Evolutionary conservation across 2,113 vertebrate species (phyloP).

Genomic region (Coryphaenoides rupestris): DNA sequence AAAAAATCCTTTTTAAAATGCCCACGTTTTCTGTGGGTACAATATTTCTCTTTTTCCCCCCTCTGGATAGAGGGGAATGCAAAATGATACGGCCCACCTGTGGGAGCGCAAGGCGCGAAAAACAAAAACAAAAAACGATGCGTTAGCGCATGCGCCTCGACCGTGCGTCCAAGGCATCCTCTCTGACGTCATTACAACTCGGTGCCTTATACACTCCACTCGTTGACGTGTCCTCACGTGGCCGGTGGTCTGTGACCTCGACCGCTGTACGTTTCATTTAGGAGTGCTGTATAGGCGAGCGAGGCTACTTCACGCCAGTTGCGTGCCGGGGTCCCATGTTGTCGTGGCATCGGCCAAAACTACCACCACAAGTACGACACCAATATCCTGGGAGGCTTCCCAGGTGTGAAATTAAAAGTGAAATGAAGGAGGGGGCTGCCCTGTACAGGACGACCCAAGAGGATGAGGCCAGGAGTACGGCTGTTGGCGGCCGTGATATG

Average conservation of each 20-base stretch:
- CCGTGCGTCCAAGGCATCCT: conserved; percentile 62
- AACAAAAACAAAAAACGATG: conserved; percentile 30
- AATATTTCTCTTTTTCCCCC: conserved; percentile 46
- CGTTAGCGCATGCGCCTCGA: conserved; percentile 45
- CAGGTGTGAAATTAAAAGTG: neutral
- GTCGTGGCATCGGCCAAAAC: neutral
- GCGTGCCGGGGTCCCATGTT: neutral
- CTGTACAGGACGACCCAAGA: neutral
- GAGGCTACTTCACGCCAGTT: neutral
- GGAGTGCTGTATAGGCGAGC: conserved; percentile 59
- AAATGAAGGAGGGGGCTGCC: neutral
- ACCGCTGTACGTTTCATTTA: conserved; percentile 68
- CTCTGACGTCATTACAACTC: conserved; percentile 76
- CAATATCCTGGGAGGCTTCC: neutral
- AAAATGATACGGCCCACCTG: conserved; percentile 58
- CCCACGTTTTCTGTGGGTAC: conserved; percentile 82
- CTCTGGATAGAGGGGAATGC: conserved; percentile 35
- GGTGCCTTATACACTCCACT: conserved; percentile 81
- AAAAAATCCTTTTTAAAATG: conserved; percentile 71
- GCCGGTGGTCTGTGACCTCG: conserved; percentile 68
- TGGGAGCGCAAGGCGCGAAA: conserved; percentile 53
- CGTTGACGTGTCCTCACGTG: conserved; percentile 79
- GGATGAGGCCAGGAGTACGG: neutral
- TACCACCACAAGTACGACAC: neutral
- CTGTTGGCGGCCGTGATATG: conserved; percentile 10